Conservation (phyloP, 2,797 vertebrate genomes). For the Choloepus didactylus region DNA sequence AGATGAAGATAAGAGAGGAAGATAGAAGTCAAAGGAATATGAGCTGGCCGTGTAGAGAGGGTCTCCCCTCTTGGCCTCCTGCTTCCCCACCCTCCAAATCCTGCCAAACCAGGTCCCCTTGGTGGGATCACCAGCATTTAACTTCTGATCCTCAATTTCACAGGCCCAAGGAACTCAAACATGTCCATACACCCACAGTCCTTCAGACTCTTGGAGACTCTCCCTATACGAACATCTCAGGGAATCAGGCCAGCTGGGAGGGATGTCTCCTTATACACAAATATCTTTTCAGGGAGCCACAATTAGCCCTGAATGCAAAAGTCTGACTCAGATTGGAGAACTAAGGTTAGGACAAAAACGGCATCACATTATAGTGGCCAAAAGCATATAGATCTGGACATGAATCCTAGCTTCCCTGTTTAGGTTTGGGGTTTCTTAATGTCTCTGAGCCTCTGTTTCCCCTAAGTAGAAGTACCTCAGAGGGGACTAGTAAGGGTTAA, state of each 20-base stretch:
- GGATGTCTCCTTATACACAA: background rate
- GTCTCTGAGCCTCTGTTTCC: background rate
- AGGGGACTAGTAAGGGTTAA: background rate
- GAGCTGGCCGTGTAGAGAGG: background rate
- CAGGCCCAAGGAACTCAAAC: background rate
- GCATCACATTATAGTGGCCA: background rate
- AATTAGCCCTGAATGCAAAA: background rate
- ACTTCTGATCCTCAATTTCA: background rate
- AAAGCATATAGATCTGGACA: background rate
- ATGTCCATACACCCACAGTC: background rate
- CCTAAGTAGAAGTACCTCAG: background rate
- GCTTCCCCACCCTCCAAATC: background rate
- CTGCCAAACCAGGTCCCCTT: background rate
- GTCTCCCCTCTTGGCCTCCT: background rate
- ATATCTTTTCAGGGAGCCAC: background rate
- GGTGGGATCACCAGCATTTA: background rate
- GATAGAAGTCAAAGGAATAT: background rate
- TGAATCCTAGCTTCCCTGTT: background rate
- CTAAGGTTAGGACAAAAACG: background rate
- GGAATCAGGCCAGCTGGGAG: background rate
- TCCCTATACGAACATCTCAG: background rate
- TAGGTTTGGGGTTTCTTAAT: background rate
- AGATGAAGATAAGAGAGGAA: background rate
- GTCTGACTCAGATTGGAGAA: background rate
- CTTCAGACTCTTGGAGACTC: background rate